Percentiles rank a stretch among this genome's conserved stretches.
phyloP scores from a whole-genome alignment of 2,113 vertebrate genomes.

The Rhombomys opimus region DNA sequence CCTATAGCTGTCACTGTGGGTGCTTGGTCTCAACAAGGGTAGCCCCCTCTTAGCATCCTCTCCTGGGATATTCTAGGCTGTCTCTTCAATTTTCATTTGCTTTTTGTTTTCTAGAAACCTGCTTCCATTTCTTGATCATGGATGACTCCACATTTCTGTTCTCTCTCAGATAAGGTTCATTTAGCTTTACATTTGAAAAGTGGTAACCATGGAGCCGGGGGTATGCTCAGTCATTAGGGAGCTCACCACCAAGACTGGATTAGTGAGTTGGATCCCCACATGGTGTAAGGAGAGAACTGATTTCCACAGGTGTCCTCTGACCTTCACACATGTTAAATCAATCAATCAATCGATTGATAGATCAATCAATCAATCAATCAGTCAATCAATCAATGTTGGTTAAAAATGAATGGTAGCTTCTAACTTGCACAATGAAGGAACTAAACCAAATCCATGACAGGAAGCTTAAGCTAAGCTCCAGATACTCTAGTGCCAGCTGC shows the following conservation, averaged over 20 bases:
- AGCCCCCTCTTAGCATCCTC: neutral
- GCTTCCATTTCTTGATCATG: constrained; percentile 7
- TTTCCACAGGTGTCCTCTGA: neutral
- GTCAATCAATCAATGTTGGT: neutral
- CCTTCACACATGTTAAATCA: neutral
- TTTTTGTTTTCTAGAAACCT: constrained; percentile 56
- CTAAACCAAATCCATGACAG: neutral
- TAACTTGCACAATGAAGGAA: neutral
- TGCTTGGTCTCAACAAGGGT: neutral
- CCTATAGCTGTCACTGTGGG: neutral
- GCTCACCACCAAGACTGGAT: neutral
- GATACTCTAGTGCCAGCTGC: neutral
- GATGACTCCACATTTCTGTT: neutral
- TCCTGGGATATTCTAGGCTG: neutral
- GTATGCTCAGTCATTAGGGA: neutral
- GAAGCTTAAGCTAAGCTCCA: neutral
- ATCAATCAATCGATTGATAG: no score
- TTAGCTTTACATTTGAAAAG: constrained; percentile 54
- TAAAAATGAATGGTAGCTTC: neutral
- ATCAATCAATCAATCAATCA: no score
- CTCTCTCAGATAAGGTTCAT: neutral
- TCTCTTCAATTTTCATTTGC: neutral
- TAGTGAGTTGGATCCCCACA: neutral
- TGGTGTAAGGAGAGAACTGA: neutral
- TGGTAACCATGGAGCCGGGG: neutral